Conservation (phyloP, 2,888 invertebrate genomes). For the Machimus atricapillus region DNA sequence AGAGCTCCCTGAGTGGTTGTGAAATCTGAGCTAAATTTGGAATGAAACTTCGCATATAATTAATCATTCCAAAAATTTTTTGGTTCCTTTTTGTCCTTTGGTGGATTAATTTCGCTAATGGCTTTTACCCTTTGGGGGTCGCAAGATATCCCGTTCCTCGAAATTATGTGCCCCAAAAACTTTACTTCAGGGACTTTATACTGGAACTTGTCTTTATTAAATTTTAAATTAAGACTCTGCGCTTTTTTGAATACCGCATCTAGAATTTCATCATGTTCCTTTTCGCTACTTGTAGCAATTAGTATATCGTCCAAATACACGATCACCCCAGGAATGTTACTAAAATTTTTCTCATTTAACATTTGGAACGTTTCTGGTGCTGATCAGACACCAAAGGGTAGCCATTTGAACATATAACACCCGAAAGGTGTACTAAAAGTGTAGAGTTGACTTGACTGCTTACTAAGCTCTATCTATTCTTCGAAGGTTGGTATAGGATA, state of each 20-base stretch:
- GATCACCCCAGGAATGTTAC: background rate
- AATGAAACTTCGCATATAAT: background rate
- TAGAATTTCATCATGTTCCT: no score
- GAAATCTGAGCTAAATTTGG: background rate
- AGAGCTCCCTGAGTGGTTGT: background rate
- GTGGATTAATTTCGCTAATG: background rate
- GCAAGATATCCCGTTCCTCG: background rate
- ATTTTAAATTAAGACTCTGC: no score
- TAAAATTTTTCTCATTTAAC: conserved; percentile 45
- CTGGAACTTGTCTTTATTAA: no score
- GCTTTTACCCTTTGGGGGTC: background rate
- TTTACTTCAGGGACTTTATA: no score
- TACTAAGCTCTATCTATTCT: no score
- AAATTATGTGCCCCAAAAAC: no score
- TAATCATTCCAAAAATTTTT: background rate
- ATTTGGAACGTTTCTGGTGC: conserved; percentile 46
- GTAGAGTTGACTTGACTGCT: conserved; percentile 32
- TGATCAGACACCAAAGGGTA: conserved; percentile 15
- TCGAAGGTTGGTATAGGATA: no score
- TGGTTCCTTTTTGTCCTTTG: background rate
- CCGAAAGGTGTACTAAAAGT: conserved; percentile 49
- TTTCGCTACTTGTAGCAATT: no score
- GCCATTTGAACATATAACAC: background rate
- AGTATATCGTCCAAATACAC: no score
- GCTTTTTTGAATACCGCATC: no score